Base-by-base conservation (phyloP, 2,888 invertebrate species). In the Pachliopta kotzebuea region DNA sequence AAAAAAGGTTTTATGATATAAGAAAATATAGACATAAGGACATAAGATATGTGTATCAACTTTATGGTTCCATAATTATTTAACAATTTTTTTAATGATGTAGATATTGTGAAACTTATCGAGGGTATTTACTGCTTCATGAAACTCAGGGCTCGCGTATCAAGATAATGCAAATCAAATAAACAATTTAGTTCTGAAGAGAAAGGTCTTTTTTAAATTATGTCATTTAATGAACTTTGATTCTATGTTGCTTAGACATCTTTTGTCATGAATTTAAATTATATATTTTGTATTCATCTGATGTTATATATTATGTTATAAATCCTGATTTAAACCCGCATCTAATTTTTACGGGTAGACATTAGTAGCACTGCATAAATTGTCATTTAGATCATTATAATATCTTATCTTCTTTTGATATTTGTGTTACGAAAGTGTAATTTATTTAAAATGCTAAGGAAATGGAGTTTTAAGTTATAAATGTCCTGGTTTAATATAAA, bases 391-490 rank as follows among this genome's bases (percentile, higher is more conserved):
- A 60, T 56, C 29, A 56, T 37, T 50, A 29, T 54, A 65, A 58
- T 53, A 42, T 21, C 57, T 57, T 29, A 60, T 42, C 52, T 45
- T 21, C 37, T 54, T 65, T 58, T 55, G 53, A 49, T 62, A 50
- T 50, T 50, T 21, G 14, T 37, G 17, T 58, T 58, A 52, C 53
- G 53, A 31, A 56, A 57, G 26, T 45, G 26, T 56, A 52, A 61
- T 53, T 45, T 57, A 57, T 61, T 24, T 20, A 9, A 54, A 62
- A 20, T 11, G 50, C 17, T 29, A 24, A 23, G 23, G 23, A 37
- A 62, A 65, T 31, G 49, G 52, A 52, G 63, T 65, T 68, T 65
- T 60, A 45, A 60, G 60, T 58, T 62, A 71, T 60, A 53, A 66
- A 63, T 24, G 56, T 66, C 58, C 42, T 62, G 31, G 56, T 60